A percentile compares a stretch with the other conserved stretches of the same genome.
These are phyloP conservation scores for Glareola pratincola DNA, from an alignment of 2,113 vertebrate species.

Conservation along the genomic window DNA sequence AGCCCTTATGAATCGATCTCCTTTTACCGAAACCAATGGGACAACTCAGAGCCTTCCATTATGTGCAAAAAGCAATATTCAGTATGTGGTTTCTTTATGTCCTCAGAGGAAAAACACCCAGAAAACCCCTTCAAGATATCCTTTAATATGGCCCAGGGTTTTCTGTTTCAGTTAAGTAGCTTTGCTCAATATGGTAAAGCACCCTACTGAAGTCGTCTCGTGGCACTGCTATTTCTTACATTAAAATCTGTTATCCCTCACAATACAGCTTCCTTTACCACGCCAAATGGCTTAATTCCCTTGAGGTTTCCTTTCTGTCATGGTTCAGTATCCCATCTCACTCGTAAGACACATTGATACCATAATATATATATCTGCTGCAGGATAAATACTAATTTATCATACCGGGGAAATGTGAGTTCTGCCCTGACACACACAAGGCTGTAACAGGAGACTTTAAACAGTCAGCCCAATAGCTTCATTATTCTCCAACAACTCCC, in stretches of 20 bases:
- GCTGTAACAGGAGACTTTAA: background rate
- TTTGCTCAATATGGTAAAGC: background rate
- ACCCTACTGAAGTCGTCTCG: background rate
- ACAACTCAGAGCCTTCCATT: background rate
- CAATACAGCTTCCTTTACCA: background rate
- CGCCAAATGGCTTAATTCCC: background rate
- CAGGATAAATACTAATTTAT: slow-evolving; percentile 25
- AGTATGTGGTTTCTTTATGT: background rate
- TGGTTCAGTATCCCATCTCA: background rate
- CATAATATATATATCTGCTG: background rate
- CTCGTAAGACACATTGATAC: background rate
- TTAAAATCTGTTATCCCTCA: background rate
- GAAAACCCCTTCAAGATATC: background rate
- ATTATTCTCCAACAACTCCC: background rate
- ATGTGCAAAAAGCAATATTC: background rate
- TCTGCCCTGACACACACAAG: background rate
- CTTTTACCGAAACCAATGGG: background rate
- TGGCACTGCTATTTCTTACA: background rate
- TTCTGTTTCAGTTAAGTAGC: background rate
- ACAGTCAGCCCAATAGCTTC: background rate
- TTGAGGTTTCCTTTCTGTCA: background rate
- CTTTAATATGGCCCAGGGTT: background rate
- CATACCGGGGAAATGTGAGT: background rate
- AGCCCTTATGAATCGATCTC: background rate
- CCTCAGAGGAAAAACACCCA: background rate